Evolutionary conservation across 1,140 invertebrate genomes (phyloP), one percentile per base, ranked within the genome.

Genomic region (Bombus impatiens): DNA sequence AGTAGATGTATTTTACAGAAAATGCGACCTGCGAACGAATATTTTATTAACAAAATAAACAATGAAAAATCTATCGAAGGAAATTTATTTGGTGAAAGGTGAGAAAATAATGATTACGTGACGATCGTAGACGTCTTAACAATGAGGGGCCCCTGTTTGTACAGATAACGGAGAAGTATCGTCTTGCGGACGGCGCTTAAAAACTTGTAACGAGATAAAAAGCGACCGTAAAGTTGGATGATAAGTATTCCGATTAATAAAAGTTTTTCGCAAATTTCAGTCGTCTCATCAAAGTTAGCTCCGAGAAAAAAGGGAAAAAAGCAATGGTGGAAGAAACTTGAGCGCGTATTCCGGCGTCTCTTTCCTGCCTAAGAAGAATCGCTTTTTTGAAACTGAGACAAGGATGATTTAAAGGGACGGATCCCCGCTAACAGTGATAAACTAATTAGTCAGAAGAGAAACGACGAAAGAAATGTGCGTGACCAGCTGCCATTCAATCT

Each of bases 131-230:
- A 35, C n/a, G 15, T 32, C 37, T 70, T 40, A 28, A 47, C 44
- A 35, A 42, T 12, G 15, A 62, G 25, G 2, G 5, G n/a, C 53
- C 35, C 18, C 80, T 75, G 47, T 75, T 74, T 74, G 53, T 25
- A 3, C 62, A 67, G 62, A 79, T 79, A 67, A 68, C 62, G 32
- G 47, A 35, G 59, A 82, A 42, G 47, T 82, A 59, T 82, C 80
- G 47, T 22, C 42, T 37, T 44, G 22, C 18, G 37, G 22, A 9
- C 53, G 40, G 25, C 53, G 80, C 53, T 82, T 75, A 82, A 78
- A 68, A 84, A 57, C 75, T 84, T 57, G 74, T 84, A 84, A 83
- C 72, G 42, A 83, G 72, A 83, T 83, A 76, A 83, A 83, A 53
- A 65, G 62, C 78, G 72, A 40, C 25, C 32, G 47, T 32, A 82